Conservation (phyloP, 2,797 vertebrate species). For the Serranus cabrilla region DNA sequence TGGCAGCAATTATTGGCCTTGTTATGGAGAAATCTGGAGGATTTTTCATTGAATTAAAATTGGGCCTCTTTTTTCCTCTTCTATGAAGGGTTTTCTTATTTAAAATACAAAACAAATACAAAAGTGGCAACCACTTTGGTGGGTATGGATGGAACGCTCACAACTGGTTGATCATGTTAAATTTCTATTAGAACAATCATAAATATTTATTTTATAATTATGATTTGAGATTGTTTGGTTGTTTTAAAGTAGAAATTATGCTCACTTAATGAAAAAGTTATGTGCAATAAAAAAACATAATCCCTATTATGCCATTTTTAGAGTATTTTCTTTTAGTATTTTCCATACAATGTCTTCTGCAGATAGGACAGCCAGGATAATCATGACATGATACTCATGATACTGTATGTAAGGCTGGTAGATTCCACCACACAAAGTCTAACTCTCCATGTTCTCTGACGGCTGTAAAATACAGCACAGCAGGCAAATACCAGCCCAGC, state of each 20-base stretch:
- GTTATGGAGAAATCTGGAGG: slow-evolving; percentile 15
- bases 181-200: too few relatives aligned
- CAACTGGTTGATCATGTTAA: too few relatives aligned
- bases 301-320: too few relatives aligned
- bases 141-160: background rate
- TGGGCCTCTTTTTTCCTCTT: background rate
- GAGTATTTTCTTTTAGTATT: too few relatives aligned
- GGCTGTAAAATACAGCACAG: slow-evolving; percentile 17
- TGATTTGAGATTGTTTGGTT: too few relatives aligned
- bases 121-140: slow-evolving; percentile 5
- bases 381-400: too few relatives aligned
- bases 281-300: too few relatives aligned
- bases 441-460: slow-evolving; percentile 7
- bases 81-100: background rate
- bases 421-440: slow-evolving; percentile 10
- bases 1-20: slow-evolving; percentile 9
- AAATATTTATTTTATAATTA: too few relatives aligned
- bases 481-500: slow-evolving; percentile 35
- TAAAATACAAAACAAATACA: background rate
- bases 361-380: background rate
- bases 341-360: too few relatives aligned
- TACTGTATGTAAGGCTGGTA: background rate
- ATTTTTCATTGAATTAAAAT: slow-evolving; percentile 2
- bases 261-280: too few relatives aligned
- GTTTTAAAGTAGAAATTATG: too few relatives aligned